Conservation (phyloP, 2,797 vertebrate species). For the Dendrocincla tyrannina region DNA sequence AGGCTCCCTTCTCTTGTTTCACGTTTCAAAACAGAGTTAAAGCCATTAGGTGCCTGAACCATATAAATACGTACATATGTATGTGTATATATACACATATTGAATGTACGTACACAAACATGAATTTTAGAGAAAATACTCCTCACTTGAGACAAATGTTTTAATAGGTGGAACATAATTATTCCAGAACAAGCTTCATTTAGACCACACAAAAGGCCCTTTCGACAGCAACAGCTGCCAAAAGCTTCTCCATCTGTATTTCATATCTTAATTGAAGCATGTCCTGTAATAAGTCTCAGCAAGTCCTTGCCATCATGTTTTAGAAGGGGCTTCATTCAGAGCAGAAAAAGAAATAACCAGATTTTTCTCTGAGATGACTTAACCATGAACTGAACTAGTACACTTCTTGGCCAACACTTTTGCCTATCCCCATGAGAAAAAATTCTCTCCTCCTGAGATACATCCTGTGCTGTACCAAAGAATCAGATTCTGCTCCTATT, state of each 20-base stretch:
- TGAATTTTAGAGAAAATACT: not conserved
- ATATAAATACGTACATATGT: not conserved
- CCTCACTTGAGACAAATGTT: not conserved
- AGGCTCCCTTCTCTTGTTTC: not conserved
- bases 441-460: not conserved
- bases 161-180: not conserved
- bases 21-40: not conserved
- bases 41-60: not conserved
- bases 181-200: not conserved
- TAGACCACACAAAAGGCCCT: not conserved
- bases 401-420: not conserved
- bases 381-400: not conserved
- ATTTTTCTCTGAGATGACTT: not conserved
- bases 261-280: not conserved
- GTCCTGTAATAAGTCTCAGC: not conserved
- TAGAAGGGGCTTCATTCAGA: not conserved
- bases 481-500: not conserved
- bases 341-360: not conserved
- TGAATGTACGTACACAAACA: not conserved
- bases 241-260: not conserved
- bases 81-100: accelerated
- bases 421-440: not conserved
- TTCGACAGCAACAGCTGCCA: not conserved
- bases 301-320: not conserved
- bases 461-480: not conserved